These are phyloP conservation scores for Agrochola macilenta DNA, from an alignment of 2,888 invertebrate species.

Conservation along the genomic window DNA sequence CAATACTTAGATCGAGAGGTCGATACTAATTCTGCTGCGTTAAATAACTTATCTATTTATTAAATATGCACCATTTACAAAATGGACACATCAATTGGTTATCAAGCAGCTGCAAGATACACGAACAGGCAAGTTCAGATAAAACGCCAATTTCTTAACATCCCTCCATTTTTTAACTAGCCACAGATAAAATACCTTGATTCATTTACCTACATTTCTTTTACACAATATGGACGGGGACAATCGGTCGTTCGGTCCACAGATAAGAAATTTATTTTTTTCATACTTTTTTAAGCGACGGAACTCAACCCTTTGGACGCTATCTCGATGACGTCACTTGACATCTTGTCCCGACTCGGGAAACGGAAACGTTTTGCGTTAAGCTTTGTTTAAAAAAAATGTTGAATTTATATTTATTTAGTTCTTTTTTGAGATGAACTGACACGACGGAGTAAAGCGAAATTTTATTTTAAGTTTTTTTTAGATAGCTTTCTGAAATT, in stretches of 20 bases:
- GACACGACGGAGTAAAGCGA: constrained; percentile 10
- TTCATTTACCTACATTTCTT: constrained; percentile 61
- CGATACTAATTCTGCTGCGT: constrained; percentile 16
- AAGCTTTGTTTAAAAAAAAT: constrained; percentile 70
- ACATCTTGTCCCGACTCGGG: constrained; percentile 79
- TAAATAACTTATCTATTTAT: constrained; percentile 33
- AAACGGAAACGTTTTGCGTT: constrained; percentile 76
- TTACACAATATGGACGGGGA: constrained; percentile 58
- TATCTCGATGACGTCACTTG: constrained; percentile 86
- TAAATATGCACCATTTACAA: constrained; percentile 33
- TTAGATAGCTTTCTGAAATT: neutral
- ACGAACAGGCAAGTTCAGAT: constrained; percentile 24
- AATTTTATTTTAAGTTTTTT: neutral
- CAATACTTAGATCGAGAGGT: constrained; percentile 1
- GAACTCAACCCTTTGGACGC: constrained; percentile 88
- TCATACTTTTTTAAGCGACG: constrained; percentile 76
- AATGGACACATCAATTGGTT: constrained; percentile 37
- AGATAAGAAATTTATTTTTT: constrained; percentile 81
- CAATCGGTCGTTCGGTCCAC: constrained; percentile 64
- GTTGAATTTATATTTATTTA: constrained; percentile 55
- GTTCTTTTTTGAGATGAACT: constrained; percentile 37
- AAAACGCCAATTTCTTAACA: constrained; percentile 44
- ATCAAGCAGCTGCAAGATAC: constrained; percentile 48
- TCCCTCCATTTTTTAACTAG: constrained; percentile 50
- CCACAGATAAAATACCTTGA: constrained; percentile 52